A percentile compares a stretch with the other conserved stretches of the same genome.
These are phyloP conservation scores for Myripristis murdjan DNA, from an alignment of 2,797 vertebrate species.

Conservation along the genomic window DNA sequence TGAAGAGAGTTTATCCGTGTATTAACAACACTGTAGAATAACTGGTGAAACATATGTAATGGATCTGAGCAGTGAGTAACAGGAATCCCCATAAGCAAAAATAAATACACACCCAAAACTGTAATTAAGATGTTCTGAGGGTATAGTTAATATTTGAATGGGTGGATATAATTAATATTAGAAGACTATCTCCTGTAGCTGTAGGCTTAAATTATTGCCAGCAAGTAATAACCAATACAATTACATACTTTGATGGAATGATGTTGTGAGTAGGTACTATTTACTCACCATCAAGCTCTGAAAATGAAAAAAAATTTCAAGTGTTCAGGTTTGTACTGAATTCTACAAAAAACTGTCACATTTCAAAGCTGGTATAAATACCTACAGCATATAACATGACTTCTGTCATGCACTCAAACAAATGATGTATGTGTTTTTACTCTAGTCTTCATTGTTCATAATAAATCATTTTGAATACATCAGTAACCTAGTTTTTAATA, in stretches of 20 bases:
- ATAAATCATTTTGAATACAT: slow-evolving; percentile 1
- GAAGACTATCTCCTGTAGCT: background rate
- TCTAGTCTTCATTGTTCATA: background rate
- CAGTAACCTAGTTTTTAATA: background rate
- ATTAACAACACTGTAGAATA: slow-evolving; percentile 9
- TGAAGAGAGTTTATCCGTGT: background rate
- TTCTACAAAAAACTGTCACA: background rate
- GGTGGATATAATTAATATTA: background rate
- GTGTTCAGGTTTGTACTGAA: background rate
- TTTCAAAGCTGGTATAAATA: background rate
- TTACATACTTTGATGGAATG: background rate
- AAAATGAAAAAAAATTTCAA: no score
- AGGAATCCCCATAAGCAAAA: background rate
- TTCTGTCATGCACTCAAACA: no score
- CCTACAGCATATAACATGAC: no score
- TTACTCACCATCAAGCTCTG: background rate
- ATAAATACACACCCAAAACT: background rate
- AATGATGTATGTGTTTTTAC: background rate
- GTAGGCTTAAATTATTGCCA: background rate
- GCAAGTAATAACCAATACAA: background rate
- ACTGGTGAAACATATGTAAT: background rate
- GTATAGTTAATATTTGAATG: background rate
- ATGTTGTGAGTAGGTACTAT: background rate
- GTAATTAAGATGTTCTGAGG: slow-evolving; percentile 8
- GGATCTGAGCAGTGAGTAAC: background rate